Base-by-base conservation (phyloP, 1,140 invertebrate species). In the Araneus ventricosus region DNA sequence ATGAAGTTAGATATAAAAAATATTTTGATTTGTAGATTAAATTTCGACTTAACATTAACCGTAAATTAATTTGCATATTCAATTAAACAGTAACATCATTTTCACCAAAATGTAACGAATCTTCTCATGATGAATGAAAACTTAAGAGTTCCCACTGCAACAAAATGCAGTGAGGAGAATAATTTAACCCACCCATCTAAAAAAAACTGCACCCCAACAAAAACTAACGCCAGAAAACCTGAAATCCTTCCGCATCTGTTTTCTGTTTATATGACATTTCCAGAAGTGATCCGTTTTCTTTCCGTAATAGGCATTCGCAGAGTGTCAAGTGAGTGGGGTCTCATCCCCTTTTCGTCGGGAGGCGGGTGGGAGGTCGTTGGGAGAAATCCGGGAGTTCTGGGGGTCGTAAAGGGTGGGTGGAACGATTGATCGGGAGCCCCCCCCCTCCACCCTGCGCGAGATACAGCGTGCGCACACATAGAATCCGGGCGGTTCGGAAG, bases 391-490 rank as follows among this genome's bases (percentile, higher is more conserved):
- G 39, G 75, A 41, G 34, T 80, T 41, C 75, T 41, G 30, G 80
- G 80, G 80, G 24, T 45, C 80, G 80, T 27, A 41, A 82, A 27
- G 80, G 80, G 39, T 52, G 39, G 39, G 30, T 34, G 34, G 34
- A 75, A 37, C 70, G 80, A 82, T 82, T 82, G 80, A 82, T 82
- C 80, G 39, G 80, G 24, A 45, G 75, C 75, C 24, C 75, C 37
- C n/a, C 75, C 22, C 39, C 14, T n/a, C 80, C 80, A 24, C 24
- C 80, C 80, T 82, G 80, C 80, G 80, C 80, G 41, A n/a, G 80
- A 41, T n/a, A 41, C 80, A 52, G 80, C 80, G 41, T n/a, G 80
- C 37, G 80, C 39, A 41, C 80, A 17, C 80, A n/a, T 39, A 20
- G 39, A 82, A 41, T 82, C 80, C n/a, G 80, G 30, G 70, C 34